Percentiles rank a stretch among this genome's conserved stretches.
Conservation (phyloP, 2,797 vertebrate species). For the Falco naumanni region DNA sequence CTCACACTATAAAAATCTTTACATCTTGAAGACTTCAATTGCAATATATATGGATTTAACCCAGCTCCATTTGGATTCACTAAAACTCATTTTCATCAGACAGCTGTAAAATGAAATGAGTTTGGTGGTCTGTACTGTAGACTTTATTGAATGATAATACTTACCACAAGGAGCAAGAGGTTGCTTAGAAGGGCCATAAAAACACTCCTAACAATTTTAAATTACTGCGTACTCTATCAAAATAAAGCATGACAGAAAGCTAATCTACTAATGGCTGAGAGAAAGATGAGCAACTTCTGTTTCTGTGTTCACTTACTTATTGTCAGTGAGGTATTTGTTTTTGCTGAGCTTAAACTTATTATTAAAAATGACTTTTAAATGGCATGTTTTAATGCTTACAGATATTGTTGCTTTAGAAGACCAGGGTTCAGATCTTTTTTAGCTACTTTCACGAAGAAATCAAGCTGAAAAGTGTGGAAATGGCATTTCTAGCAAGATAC, state of each 20-base stretch:
- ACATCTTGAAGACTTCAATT: slow-evolving; percentile 68
- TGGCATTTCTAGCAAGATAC: not conserved
- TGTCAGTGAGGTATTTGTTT: slow-evolving; percentile 52
- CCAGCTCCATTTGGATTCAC: slow-evolving; percentile 70
- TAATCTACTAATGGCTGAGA: slow-evolving; percentile 55
- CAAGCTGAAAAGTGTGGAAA: not conserved
- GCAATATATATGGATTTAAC: slow-evolving; percentile 72
- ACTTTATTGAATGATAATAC: slow-evolving; percentile 63
- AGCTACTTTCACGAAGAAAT: not conserved
- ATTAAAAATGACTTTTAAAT: not conserved
- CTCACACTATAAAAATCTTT: slow-evolving; percentile 70
- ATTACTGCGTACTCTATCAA: slow-evolving; percentile 31
- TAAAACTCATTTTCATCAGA: slow-evolving; percentile 76
- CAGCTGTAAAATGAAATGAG: slow-evolving; percentile 73
- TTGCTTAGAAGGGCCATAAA: slow-evolving; percentile 31
- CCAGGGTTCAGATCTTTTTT: not conserved
- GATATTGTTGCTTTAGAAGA: not conserved
- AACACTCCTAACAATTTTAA: slow-evolving; percentile 57
- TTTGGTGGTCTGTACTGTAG: slow-evolving; percentile 64
- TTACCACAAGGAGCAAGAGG: slow-evolving; percentile 45
- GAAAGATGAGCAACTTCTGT: slow-evolving; percentile 36
- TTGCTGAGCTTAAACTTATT: slow-evolving; percentile 1
- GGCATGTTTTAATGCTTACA: not conserved
- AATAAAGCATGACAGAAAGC: slow-evolving; percentile 50
- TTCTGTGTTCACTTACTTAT: slow-evolving; percentile 61